Base-by-base conservation (phyloP, 2,113 vertebrate species). In the Burhinus oedicnemus region DNA sequence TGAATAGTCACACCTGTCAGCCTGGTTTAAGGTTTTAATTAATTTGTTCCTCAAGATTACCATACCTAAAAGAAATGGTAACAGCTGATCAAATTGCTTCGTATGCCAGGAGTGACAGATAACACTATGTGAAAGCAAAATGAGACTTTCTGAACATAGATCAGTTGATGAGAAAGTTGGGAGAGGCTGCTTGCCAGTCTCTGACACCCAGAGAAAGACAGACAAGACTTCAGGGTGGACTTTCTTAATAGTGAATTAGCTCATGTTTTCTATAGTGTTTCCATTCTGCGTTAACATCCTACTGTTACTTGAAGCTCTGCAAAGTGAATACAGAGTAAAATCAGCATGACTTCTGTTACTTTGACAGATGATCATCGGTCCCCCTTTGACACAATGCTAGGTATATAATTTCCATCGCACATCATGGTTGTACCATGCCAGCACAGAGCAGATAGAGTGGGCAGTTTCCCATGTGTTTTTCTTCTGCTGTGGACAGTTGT, bases 11-110 rank as follows among this genome's bases (percentile, higher is more conserved):
- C 72, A 87, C 83, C 54, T 92, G 90, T 91, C 94, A 95, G 75
- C 87, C 75, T 86, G 57, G 32, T 91, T 92, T 79, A 90, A 83
- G 90, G 55, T 95, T 87, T 69, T 95, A 88, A 86, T 95, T 83
- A 93, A 83, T 95, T 85, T 92, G 71, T 96, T 94, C 75, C 84
- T 93, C 20, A 55, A 74, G 81, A 74, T 93, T 80, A 47, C 71
- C 51, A 60, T 74, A 88, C 78, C 66, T 93, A 58, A 86, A 94
- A 95, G 71, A 74, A 94, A 85, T 16, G 9, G 13, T n/a, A 86
- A 69, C 62, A 83, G 78, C 75, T 93, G 64, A 91, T 86, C 45
- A 74, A 83, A 83, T 76, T 80, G 71, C 25, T 87, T 95, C 49
- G 4, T 68, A 21, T 76, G 77, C 78, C 62, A 72, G 72, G 44